A percentile compares a stretch with the other conserved stretches of the same genome.
These are phyloP conservation scores for Anhinga rufa DNA, from an alignment of 2,113 vertebrate genomes.

Conservation along the genomic window DNA sequence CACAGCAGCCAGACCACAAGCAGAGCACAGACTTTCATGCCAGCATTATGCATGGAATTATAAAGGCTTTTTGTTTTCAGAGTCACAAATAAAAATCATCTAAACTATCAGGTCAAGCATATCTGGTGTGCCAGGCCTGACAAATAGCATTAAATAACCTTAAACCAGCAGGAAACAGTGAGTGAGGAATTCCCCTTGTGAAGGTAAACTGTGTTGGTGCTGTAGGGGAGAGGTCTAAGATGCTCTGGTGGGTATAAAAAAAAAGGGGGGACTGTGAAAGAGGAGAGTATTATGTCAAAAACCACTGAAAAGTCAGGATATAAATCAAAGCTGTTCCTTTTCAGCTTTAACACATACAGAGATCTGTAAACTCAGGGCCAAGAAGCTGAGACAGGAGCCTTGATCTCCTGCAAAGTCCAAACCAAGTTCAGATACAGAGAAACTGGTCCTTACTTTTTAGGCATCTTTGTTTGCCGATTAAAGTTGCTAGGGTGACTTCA, in stretches of 20 bases:
- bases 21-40: background rate
- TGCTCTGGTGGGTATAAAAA: background rate
- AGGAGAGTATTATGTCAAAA: background rate
- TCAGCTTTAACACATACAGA: background rate
- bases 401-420: background rate
- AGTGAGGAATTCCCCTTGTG: background rate
- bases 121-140: background rate
- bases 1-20: background rate
- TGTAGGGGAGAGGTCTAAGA: background rate
- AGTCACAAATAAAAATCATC: background rate
- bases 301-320: background rate
- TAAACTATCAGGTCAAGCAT: background rate
- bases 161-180: background rate
- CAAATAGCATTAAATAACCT: background rate
- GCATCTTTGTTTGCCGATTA: background rate
- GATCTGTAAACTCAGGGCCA: background rate
- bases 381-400: background rate
- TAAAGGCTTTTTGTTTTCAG: background rate
- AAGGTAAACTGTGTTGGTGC: background rate
- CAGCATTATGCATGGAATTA: background rate
- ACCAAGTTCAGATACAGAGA: rapidly evolving
- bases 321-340: background rate
- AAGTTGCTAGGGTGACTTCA: background rate
- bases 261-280: background rate
- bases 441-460: background rate